These are phyloP conservation scores for Microdon myrmicae DNA, from an alignment of 2,888 invertebrate species.

Conservation along the genomic window DNA sequence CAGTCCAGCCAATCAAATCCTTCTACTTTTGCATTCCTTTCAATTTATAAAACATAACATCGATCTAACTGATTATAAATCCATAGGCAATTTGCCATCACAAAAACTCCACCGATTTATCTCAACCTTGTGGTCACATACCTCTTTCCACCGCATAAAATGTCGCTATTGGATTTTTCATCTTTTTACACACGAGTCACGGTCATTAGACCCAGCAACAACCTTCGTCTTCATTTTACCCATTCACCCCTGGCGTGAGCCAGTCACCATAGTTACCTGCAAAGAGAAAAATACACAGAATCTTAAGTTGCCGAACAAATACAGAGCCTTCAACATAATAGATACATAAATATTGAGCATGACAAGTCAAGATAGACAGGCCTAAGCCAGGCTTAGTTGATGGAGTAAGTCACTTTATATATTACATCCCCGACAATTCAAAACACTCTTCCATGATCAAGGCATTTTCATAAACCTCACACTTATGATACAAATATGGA, in stretches of 20 bases:
- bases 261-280: conserved; percentile 30
- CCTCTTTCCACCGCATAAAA: too few species aligned
- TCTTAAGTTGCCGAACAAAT: conserved; percentile 4
- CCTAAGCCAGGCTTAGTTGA: too few species aligned
- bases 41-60: too few species aligned
- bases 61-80: too few species aligned
- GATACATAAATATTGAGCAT: conserved; percentile 34
- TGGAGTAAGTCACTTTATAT: conserved; percentile 34
- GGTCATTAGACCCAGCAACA: too few species aligned
- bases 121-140: too few species aligned
- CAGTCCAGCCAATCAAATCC: too few species aligned
- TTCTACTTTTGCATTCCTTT: too few species aligned
- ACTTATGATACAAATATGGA: conserved; percentile 26
- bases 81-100: too few species aligned
- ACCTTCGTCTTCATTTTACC: conserved; percentile 18
- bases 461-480: conserved; percentile 44
- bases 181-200: too few species aligned
- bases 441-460: conserved; percentile 44
- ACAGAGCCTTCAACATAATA: conserved; percentile 15
- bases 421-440: conserved; percentile 41
- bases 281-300: conserved; percentile 17
- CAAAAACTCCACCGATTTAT: too few species aligned
- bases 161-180: too few species aligned
- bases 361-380: conserved; percentile 14
- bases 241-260: conserved; percentile 14